Evolutionary conservation across 2,113 vertebrate species (phyloP).

Genomic region (Thinocorus orbignyianus): DNA sequence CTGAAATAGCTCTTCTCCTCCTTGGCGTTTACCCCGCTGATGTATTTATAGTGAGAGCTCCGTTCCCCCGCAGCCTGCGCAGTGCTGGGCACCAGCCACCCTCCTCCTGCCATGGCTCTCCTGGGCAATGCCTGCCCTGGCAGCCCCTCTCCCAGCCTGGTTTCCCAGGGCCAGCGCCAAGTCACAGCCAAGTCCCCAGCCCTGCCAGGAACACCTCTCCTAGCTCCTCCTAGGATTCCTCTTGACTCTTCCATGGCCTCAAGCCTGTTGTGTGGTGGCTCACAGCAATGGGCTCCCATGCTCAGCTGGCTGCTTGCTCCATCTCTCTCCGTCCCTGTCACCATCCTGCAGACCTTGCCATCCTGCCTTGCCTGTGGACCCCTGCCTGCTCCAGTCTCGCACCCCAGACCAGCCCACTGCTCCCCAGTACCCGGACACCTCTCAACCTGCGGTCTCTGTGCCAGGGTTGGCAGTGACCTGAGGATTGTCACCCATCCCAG

Average conservation of each 20-base stretch:
- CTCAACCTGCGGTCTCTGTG: rapidly evolving
- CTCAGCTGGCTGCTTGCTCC: rapidly evolving
- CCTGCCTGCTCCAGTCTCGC: neutral
- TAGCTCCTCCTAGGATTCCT: neutral
- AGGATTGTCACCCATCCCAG: neutral
- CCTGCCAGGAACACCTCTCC: neutral
- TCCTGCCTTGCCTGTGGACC: neutral
- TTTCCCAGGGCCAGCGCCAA: neutral
- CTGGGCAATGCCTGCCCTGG: neutral
- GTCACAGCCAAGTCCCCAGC: neutral
- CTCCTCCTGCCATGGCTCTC: neutral
- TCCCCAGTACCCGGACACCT: neutral
- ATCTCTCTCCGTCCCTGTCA: neutral
- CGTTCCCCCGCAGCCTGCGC: neutral
- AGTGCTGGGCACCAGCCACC: neutral
- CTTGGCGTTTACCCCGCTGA: constrained; percentile 18
- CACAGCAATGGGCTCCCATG: rapidly evolving
- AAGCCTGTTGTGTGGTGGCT: rapidly evolving
- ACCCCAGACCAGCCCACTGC: neutral
- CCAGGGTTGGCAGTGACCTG: rapidly evolving
- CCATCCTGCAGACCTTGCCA: rapidly evolving
- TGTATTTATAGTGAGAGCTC: constrained; percentile 49
- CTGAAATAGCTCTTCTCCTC: constrained; percentile 63
- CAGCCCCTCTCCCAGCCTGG: neutral
- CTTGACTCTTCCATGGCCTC: neutral